Evolutionary conservation across 2,888 invertebrate species (phyloP).

Genomic region (Sepiola atlantica): DNA sequence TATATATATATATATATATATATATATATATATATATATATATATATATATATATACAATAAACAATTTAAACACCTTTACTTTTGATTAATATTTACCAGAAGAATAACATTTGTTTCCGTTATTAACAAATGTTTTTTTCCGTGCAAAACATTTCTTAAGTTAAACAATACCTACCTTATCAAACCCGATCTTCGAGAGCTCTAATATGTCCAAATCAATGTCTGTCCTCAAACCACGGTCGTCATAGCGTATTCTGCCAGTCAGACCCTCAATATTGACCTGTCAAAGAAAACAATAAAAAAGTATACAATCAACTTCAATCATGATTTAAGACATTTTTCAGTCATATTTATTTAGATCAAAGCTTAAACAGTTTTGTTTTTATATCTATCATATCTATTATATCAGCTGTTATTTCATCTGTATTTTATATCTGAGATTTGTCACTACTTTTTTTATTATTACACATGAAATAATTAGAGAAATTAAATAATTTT

Average conservation of each 20-base stretch:
- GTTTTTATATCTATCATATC: too few species aligned
- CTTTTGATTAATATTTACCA: not conserved
- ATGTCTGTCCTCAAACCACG: slow-evolving; percentile 86
- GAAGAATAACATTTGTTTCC: too few species aligned
- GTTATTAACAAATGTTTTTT: not conserved
- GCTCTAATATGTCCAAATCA: slow-evolving; percentile 81
- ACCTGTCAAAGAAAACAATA: slow-evolving; percentile 78
- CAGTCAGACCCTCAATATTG: slow-evolving; percentile 89
- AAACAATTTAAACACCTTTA: too few species aligned
- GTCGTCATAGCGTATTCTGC: slow-evolving; percentile 88
- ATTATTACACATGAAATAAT: not conserved
- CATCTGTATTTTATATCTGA: not conserved
- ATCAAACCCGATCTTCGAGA: slow-evolving; percentile 63
- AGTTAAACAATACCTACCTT: slow-evolving; percentile 60
- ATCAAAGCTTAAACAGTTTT: too few species aligned
- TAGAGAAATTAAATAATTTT: not conserved
- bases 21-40: not conserved
- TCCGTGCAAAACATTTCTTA: not conserved
- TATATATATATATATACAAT: not conserved
- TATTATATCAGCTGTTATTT: not conserved
- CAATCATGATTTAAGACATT: not conserved
- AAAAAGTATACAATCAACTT: not conserved
- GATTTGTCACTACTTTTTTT: not conserved
- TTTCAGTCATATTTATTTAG: not conserved
- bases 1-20: not conserved